A percentile compares a stretch with the other conserved stretches of the same genome.
These are phyloP conservation scores for Pterocles gutturalis DNA, from an alignment of 2,113 vertebrate species.

Conservation along the genomic window DNA sequence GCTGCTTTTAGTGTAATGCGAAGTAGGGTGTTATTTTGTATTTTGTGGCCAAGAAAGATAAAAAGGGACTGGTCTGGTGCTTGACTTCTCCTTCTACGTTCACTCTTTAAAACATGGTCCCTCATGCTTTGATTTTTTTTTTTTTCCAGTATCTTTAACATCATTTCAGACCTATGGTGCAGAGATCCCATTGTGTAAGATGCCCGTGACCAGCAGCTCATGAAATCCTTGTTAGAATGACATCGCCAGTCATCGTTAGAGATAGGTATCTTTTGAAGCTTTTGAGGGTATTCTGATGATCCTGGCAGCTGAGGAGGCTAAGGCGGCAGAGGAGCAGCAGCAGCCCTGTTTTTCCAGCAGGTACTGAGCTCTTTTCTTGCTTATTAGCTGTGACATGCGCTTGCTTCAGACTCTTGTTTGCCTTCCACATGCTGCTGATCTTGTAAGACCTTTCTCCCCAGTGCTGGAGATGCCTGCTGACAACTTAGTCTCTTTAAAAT, in stretches of 20 bases:
- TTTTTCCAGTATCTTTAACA: background rate
- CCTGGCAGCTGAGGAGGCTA: background rate
- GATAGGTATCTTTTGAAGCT: background rate
- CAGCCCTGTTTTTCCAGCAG: background rate
- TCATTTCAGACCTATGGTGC: background rate
- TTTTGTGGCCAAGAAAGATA: background rate
- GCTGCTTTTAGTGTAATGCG: background rate
- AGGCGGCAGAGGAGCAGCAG: background rate
- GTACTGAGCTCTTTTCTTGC: background rate
- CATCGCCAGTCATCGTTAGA: background rate
- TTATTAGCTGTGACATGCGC: background rate
- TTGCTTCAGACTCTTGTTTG: background rate
- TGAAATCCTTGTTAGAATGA: background rate
- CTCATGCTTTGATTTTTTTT: background rate
- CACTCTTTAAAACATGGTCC: background rate
- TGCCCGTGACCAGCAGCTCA: background rate
- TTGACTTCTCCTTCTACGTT: background rate
- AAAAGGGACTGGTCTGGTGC: background rate
- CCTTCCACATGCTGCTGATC: background rate
- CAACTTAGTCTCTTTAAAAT: background rate
- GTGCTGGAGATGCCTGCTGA: background rate
- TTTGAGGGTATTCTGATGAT: background rate
- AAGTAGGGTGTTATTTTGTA: background rate
- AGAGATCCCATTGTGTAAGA: background rate
- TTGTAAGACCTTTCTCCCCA: background rate